These are phyloP conservation scores for Carlito syrichta DNA, from an alignment of 2,113 vertebrate genomes.

Conservation along the genomic window DNA sequence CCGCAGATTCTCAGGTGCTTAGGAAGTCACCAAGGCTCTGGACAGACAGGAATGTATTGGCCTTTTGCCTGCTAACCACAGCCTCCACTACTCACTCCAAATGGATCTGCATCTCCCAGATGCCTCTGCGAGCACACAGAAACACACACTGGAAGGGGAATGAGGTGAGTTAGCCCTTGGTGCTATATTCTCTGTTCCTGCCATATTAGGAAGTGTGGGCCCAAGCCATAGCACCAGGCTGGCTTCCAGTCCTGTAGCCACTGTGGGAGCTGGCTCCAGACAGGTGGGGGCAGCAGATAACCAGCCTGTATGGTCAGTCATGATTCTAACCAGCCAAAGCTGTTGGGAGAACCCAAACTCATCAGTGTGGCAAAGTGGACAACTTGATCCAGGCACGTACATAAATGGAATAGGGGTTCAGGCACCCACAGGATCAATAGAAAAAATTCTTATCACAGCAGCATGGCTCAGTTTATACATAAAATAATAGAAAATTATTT, in stretches of 20 bases:
- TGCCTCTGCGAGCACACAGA: not conserved
- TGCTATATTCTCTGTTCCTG: not conserved
- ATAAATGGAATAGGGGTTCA: not conserved
- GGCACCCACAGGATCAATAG: not conserved
- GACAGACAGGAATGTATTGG: not conserved
- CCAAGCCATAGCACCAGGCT: not conserved
- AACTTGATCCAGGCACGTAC: not conserved
- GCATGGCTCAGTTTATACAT: conserved; percentile 2
- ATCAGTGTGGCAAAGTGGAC: not conserved
- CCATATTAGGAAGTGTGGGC: not conserved
- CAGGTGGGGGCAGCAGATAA: conserved; percentile 7
- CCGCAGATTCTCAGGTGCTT: conserved; percentile 26
- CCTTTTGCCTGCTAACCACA: not conserved
- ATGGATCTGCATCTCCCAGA: not conserved
- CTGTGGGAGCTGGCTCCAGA: not conserved
- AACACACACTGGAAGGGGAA: not conserved
- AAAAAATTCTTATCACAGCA: not conserved
- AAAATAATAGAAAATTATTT: not conserved
- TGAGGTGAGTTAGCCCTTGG: not conserved
- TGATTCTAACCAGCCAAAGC: not conserved
- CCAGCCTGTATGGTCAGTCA: not conserved
- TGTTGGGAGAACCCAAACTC: not conserved
- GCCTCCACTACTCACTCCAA: not conserved
- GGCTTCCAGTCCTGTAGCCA: not conserved
- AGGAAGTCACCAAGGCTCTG: conserved; percentile 10